Evolutionary conservation across 2,113 vertebrate genomes (phyloP).

Genomic region (Aegotheles bennettii): DNA sequence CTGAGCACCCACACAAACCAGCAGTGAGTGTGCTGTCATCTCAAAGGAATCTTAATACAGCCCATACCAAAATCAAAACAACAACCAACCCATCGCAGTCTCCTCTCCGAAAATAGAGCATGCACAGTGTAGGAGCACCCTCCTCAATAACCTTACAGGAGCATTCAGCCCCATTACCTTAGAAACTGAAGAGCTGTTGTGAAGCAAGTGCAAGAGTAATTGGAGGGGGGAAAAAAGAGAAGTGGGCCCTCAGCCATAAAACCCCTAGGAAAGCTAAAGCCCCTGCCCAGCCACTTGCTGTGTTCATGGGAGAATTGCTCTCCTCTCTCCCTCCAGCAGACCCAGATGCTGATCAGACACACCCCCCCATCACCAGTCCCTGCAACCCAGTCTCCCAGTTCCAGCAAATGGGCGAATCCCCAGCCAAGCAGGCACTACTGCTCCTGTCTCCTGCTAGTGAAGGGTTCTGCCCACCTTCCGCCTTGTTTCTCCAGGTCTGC

Average conservation of each 20-base stretch:
- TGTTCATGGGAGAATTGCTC: not conserved
- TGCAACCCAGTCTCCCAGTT: not conserved
- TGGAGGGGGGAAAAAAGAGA: not conserved
- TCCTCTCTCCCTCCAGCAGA: not conserved
- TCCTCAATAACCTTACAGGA: not conserved
- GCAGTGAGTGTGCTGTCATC: accelerated
- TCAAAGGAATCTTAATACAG: not conserved
- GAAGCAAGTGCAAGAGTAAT: not conserved
- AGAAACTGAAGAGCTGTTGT: not conserved
- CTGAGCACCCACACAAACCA: not conserved
- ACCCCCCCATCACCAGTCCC: accelerated
- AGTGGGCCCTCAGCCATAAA: not conserved
- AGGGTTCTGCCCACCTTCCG: not conserved
- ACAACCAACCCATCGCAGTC: not conserved
- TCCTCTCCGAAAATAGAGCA: not conserved
- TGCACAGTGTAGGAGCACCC: not conserved
- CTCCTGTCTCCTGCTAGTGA: not conserved
- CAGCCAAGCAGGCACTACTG: not conserved
- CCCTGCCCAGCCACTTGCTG: not conserved
- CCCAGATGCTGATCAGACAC: not conserved
- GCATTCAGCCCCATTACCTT: not conserved
- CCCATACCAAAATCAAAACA: not conserved
- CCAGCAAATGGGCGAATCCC: not conserved
- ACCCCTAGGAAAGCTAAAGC: not conserved
- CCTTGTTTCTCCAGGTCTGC: not conserved